phyloP scores from a whole-genome alignment of 2,797 vertebrate genomes.

The Anisognathus igniventris region DNA sequence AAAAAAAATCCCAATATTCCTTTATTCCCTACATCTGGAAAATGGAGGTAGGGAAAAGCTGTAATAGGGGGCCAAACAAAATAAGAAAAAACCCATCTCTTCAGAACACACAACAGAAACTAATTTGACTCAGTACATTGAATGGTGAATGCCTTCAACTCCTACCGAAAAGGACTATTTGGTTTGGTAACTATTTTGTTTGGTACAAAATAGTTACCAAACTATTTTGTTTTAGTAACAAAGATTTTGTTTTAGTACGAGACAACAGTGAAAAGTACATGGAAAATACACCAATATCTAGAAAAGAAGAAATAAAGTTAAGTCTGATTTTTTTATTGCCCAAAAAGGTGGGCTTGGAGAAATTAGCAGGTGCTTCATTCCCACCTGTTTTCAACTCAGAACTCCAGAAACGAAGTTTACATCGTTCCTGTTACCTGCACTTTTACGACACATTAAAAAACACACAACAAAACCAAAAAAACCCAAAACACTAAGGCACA shows the following conservation, averaged over 20 bases:
- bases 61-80: background rate
- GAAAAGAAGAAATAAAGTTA: background rate
- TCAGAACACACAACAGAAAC: background rate
- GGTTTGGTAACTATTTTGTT: too few relatives aligned
- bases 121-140: background rate
- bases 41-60: background rate
- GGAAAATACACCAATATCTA: background rate
- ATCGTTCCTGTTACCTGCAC: background rate
- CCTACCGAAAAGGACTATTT: background rate
- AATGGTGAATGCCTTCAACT: background rate
- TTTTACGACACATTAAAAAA: background rate
- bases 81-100: accelerated
- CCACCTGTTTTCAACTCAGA: background rate
- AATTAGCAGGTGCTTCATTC: background rate
- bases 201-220: too few relatives aligned
- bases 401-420: background rate
- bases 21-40: background rate
- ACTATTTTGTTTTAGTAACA: background rate
- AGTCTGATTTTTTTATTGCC: background rate
- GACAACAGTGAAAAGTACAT: background rate
- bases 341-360: background rate
- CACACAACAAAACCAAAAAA: background rate
- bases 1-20: background rate
- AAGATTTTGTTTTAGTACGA: background rate
- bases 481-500: background rate